Conservation (phyloP, 2,888 invertebrate species). For the Abrostola tripartita region DNA sequence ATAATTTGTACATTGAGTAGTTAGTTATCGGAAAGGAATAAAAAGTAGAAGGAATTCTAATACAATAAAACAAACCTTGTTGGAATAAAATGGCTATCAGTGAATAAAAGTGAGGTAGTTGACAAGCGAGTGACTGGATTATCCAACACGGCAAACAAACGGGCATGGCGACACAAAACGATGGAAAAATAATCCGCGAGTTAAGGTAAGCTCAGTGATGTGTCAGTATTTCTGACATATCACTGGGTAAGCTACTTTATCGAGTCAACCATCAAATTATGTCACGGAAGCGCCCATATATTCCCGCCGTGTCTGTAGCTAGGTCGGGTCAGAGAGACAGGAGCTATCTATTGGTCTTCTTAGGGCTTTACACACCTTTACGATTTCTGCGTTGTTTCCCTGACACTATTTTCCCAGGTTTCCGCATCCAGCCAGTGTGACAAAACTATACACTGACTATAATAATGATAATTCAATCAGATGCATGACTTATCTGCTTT, state of each 20-base stretch:
- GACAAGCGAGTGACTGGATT: constrained; percentile 10
- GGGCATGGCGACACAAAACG: constrained; percentile 12
- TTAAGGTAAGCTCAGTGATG: constrained; percentile 17
- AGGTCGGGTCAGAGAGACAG: constrained; percentile 23
- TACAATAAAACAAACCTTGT: too few species aligned
- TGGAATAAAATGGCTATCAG: constrained; percentile 9
- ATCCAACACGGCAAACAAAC: constrained; percentile 35
- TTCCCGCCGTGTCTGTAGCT: constrained; percentile 35
- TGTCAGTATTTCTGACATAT: too few species aligned
- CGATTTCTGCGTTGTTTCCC: constrained; percentile 20
- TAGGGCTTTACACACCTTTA: constrained; percentile 39
- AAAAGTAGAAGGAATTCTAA: too few species aligned
- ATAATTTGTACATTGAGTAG: too few species aligned
- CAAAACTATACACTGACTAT: too few species aligned
- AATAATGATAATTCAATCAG: too few species aligned
- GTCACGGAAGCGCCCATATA: constrained; percentile 26
- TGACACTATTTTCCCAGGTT: too few species aligned
- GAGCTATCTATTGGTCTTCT: constrained; percentile 27
- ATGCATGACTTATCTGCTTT: too few species aligned
- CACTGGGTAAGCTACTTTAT: constrained; percentile 19
- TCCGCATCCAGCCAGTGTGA: too few species aligned
- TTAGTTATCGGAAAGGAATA: too few species aligned
- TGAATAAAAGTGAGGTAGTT: constrained; percentile 13
- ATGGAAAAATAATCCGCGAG: constrained; percentile 30
- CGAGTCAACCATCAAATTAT: constrained; percentile 29